phyloP scores from a whole-genome alignment of 2,113 vertebrate species.

The Bos javanicus region DNA sequence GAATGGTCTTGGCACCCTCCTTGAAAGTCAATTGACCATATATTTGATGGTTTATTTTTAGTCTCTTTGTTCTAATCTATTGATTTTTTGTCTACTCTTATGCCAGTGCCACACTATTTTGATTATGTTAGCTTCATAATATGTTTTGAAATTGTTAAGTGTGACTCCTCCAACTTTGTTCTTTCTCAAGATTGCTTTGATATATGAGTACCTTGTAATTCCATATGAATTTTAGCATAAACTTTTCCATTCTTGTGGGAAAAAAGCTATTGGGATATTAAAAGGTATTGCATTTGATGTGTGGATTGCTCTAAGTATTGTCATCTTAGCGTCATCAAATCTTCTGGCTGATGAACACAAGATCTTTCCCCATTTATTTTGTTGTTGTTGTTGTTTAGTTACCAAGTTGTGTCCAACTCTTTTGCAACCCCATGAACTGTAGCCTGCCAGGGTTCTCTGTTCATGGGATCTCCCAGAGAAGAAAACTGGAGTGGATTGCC shows the following conservation, averaged over 20 bases:
- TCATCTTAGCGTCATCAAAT: background rate
- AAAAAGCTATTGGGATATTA: background rate
- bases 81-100: background rate
- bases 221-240: background rate
- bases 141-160: background rate
- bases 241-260: background rate
- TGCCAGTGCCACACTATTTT: background rate
- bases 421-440: background rate
- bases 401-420: background rate
- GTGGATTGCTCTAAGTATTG: background rate
- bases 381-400: background rate
- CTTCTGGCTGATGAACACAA: background rate
- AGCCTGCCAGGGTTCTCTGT: background rate
- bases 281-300: background rate
- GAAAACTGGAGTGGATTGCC: background rate
- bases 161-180: background rate
- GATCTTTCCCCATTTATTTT: background rate
- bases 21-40: background rate
- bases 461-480: background rate
- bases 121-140: background rate
- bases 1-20: background rate
- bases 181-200: background rate
- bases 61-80: background rate
- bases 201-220: background rate
- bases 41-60: background rate